A percentile compares a stretch with the other conserved stretches of the same genome.
Evolutionary conservation across 2,113 vertebrate genomes (phyloP).

Genomic region (Rhinopithecus roxellana): DNA sequence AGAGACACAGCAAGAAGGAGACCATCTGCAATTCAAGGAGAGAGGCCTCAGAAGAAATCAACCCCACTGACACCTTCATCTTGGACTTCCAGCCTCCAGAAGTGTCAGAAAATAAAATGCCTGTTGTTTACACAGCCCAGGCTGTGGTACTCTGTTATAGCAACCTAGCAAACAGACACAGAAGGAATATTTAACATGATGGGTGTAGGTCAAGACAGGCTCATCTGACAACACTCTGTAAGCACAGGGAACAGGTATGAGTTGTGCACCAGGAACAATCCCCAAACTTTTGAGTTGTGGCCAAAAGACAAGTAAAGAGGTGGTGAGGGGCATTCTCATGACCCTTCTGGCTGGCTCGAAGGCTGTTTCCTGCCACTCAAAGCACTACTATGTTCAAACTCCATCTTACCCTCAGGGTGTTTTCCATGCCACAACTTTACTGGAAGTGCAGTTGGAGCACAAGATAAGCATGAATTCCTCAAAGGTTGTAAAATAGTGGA

Average conservation of each 20-base stretch:
- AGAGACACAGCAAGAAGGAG: neutral
- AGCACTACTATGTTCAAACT: neutral
- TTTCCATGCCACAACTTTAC: neutral
- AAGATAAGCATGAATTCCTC: neutral
- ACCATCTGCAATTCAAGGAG: neutral
- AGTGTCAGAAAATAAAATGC: neutral
- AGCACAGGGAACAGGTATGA: neutral
- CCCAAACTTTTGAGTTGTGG: neutral
- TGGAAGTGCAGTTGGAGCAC: neutral
- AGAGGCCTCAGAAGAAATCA: neutral
- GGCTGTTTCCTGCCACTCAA: neutral
- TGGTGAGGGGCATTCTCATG: rapidly evolving
- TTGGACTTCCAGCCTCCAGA: neutral
- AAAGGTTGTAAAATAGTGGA: neutral
- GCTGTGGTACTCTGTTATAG: neutral
- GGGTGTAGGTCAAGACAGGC: neutral
- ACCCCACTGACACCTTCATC: neutral
- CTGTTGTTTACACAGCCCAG: too few species aligned
- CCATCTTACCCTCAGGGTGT: neutral
- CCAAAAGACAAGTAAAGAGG: neutral
- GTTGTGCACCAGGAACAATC: too few species aligned
- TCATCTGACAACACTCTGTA: neutral
- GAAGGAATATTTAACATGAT: neutral
- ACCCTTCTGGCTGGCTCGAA: neutral
- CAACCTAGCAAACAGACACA: neutral